These are phyloP conservation scores for Amphiduros pacificus DNA, from an alignment of 2,888 invertebrate species.

Conservation along the genomic window DNA sequence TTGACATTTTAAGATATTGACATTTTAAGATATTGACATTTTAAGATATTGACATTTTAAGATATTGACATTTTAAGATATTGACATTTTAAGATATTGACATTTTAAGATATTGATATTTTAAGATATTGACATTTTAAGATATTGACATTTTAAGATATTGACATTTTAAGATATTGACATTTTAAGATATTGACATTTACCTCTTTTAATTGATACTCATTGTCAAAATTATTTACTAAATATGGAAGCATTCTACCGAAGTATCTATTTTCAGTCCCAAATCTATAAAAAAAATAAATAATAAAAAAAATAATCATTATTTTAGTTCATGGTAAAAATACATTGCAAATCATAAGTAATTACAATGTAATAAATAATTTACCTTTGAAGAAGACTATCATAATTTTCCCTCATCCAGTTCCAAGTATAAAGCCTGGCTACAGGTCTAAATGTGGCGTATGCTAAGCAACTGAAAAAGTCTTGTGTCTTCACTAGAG, in stretches of 20 bases:
- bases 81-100: too few species aligned
- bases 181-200: too few species aligned
- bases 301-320: neutral
- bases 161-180: too few species aligned
- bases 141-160: too few species aligned
- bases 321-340: neutral
- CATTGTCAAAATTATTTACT: slow-evolving; percentile 71
- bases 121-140: too few species aligned
- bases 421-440: slow-evolving; percentile 79
- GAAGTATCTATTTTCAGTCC: slow-evolving; percentile 81
- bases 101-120: too few species aligned
- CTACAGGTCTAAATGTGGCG: slow-evolving; percentile 75
- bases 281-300: too few species aligned
- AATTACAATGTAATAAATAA: neutral
- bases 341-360: neutral
- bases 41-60: too few species aligned
- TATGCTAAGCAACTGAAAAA: slow-evolving; percentile 73
- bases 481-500: slow-evolving; percentile 79
- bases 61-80: too few species aligned
- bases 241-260: slow-evolving; percentile 76
- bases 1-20: too few species aligned
- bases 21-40: too few species aligned
- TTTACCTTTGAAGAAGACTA: slow-evolving; percentile 67
- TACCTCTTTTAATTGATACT: slow-evolving; percentile 75
- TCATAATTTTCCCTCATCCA: slow-evolving; percentile 80